phyloP scores from a whole-genome alignment of 2,797 vertebrate genomes.

The Sphaeramia orbicularis region DNA sequence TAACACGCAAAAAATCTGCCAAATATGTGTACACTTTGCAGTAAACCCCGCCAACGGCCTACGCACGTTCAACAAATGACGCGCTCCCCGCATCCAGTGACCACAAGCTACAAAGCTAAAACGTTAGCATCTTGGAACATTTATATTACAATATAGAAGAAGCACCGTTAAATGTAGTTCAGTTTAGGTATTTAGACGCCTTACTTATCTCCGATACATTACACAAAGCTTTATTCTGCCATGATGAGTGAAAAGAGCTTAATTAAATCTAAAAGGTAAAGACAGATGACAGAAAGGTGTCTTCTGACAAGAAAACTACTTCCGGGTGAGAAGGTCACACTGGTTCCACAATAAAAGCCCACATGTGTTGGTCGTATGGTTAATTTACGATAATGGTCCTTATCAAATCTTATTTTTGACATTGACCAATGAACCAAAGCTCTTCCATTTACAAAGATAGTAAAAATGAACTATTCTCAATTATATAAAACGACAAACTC shows the following conservation, averaged over 20 bases:
- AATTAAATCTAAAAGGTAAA: not conserved
- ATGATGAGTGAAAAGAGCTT: rapidly evolving
- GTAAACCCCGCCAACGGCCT: conserved; percentile 22
- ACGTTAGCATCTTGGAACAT: not conserved
- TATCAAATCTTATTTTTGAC: conserved; percentile 56
- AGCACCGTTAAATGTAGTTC: too few species aligned
- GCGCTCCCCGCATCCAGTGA: not conserved
- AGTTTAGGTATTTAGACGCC: not conserved
- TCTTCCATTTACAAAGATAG: too few species aligned
- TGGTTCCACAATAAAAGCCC: conserved; percentile 63
- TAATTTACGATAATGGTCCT: rapidly evolving
- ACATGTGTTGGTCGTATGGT: rapidly evolving
- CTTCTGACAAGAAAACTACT: rapidly evolving
- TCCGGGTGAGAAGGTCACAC: conserved; percentile 20
- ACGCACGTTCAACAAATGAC: rapidly evolving
- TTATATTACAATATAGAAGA: too few species aligned
- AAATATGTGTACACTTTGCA: not conserved
- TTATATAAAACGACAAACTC: too few species aligned
- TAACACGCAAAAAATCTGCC: too few species aligned
- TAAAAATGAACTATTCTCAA: too few species aligned
- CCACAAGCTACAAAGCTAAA: not conserved
- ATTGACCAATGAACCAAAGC: rapidly evolving
- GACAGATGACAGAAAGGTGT: rapidly evolving
- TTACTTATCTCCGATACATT: conserved; percentile 8
- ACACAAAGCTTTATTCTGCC: not conserved